Evolutionary conservation across 2,797 vertebrate genomes (phyloP), one percentile per base, ranked within the genome.

Genomic region (Ceryle rudis): DNA sequence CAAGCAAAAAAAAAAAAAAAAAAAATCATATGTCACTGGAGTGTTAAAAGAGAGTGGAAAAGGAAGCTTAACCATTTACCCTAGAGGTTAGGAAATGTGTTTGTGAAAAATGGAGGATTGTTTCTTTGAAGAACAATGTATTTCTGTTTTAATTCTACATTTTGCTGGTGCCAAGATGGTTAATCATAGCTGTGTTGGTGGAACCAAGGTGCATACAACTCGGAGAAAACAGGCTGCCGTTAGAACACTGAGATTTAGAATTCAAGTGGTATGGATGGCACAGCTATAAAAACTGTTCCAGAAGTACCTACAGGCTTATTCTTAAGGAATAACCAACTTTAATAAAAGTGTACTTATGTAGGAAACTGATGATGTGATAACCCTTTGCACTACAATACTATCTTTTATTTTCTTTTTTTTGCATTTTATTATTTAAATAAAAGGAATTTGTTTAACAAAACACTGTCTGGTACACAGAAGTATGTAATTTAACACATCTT

Each of bases 341-440:
- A 9, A 74, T 74, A 3, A 75, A 75, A 84, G 55, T 44, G 6
- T 81, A 20, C 49, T 49, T 9, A 18, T 62, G 37, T 33, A 47
- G n/a, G 46, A 75, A 75, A 46, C 28, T 44, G 92, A 78, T 86
- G 49, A 57, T 49, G 28, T 55, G 87, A 94, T 96, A 96, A 78
- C 64, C n/a, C 33, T 16, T 21, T 86, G 49, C 11, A n/a, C 10
- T 70, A 44, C 23, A 39, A 46, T 31, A 46, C 33, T 66, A 80
- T 46, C 39, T 81, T 67, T 80, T 78, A 28, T 39, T 39, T 39
- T 39, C 39, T 73, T 60, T 71, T 81, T 74, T 72, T 58, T 93
- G 14, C n/a, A 77, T 92, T 77, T 52, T 67, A 4, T 86, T 86
- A 46, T 69, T 94, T 72, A 75, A 96, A 80, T 93, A 44, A 70